Percentiles rank a stretch among this genome's conserved stretches.
Evolutionary conservation across 2,113 vertebrate genomes (phyloP).

Genomic region (Leptobrachium ailaonicum): DNA sequence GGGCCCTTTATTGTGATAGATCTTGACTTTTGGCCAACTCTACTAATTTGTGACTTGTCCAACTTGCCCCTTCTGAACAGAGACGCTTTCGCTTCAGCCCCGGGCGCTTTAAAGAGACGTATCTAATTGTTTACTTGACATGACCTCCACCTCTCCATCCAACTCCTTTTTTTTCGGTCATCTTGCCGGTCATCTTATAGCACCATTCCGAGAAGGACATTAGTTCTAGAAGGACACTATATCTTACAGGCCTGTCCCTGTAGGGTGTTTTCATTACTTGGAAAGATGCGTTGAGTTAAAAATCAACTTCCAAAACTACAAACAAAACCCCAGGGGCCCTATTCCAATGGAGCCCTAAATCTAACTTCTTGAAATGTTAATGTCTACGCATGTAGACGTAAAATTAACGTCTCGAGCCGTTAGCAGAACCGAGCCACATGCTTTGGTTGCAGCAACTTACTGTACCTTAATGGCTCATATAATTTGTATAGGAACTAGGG

Average conservation of each 20-base stretch:
- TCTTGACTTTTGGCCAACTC: conserved; percentile 47
- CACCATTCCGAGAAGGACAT: neutral
- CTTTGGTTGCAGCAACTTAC: too few species aligned
- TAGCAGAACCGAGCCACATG: too few species aligned
- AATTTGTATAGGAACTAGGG: too few species aligned
- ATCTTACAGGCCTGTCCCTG: neutral
- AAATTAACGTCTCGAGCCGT: too few species aligned
- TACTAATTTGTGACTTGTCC: conserved; percentile 46
- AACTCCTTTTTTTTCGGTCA: neutral
- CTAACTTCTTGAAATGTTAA: too few species aligned
- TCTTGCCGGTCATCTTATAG: neutral
- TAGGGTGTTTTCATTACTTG: too few species aligned
- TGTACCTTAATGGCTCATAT: too few species aligned
- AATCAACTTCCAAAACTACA: too few species aligned
- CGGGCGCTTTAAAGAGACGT: conserved; percentile 31
- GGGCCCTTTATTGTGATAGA: conserved; percentile 30
- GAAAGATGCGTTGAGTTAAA: too few species aligned
- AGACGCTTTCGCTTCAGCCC: conserved; percentile 39
- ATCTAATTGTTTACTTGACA: conserved; percentile 42
- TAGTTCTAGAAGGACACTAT: neutral
- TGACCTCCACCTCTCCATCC: conserved; percentile 41
- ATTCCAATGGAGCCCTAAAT: too few species aligned
- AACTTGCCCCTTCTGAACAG: conserved; percentile 31
- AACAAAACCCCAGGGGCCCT: too few species aligned
- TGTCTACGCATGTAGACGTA: too few species aligned